These are phyloP conservation scores for Myotis daubentonii DNA, from an alignment of 2,797 vertebrate species.

Conservation along the genomic window DNA sequence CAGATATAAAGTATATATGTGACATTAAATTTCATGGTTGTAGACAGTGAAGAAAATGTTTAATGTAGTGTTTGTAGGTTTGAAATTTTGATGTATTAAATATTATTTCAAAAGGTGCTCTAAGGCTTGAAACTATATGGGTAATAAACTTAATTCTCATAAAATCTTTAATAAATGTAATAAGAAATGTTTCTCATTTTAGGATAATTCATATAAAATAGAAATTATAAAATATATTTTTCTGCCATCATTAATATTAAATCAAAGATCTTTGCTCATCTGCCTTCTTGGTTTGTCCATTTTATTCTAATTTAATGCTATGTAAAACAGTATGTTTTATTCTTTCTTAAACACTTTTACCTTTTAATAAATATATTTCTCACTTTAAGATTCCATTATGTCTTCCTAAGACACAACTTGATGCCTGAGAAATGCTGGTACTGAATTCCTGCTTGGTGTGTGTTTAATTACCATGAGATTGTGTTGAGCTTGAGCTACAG, in stretches of 20 bases:
- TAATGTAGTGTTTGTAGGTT: background rate
- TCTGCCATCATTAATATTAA: background rate
- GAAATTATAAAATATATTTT: background rate
- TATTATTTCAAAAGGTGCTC: background rate
- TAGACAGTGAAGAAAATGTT: background rate
- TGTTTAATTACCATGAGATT: background rate
- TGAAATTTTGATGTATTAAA: background rate
- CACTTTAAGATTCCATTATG: background rate
- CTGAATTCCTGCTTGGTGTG: background rate
- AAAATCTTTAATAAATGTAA: background rate
- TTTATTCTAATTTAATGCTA: background rate
- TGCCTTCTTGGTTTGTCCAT: background rate
- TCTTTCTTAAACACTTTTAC: background rate
- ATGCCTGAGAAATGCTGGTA: background rate
- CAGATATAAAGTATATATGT: background rate
- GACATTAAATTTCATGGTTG: background rate
- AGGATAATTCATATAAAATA: background rate
- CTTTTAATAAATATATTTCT: constrained; percentile 6
- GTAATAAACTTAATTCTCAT: background rate
- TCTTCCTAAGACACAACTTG: background rate
- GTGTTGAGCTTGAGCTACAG: background rate
- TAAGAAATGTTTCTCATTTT: background rate
- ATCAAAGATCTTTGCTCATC: background rate
- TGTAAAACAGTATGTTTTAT: background rate
- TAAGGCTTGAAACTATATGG: background rate